Conservation (phyloP, 1,140 invertebrate species). For the Danaus plexippus region DNA sequence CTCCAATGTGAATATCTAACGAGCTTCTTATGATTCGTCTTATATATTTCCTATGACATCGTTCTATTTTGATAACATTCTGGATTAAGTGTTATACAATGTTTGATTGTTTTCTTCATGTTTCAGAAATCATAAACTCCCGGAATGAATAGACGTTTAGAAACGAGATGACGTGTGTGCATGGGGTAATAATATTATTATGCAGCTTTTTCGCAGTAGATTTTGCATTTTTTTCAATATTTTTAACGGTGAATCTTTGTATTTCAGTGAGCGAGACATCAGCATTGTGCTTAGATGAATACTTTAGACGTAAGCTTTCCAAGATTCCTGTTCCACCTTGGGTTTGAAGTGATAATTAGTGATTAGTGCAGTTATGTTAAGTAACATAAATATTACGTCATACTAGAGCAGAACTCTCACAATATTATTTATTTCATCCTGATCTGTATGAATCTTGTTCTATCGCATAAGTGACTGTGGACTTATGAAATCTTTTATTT, state of each 20-base stretch:
- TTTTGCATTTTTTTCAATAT: conserved; percentile 8
- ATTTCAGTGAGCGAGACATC: conserved; percentile 38
- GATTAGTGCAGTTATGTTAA: conserved; percentile 64
- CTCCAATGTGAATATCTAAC: conserved; percentile 46
- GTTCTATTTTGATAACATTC: neutral
- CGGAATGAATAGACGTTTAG: conserved; percentile 37
- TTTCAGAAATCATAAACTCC: conserved; percentile 63
- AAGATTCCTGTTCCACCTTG: conserved; percentile 65
- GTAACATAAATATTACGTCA: conserved; percentile 56
- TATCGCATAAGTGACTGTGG: conserved; percentile 64
- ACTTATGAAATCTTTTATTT: conserved; percentile 64
- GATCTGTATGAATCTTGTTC: conserved; percentile 67
- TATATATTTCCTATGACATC: conserved; percentile 1
- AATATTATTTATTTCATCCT: conserved; percentile 69
- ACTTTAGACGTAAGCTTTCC: conserved; percentile 60
- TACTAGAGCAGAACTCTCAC: conserved; percentile 59
- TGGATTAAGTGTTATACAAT: neutral
- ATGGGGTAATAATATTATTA: conserved; percentile 16
- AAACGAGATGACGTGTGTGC: conserved; percentile 38
- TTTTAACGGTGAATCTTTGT: conserved; percentile 21
- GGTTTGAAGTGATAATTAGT: conserved; percentile 68
- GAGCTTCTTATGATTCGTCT: neutral
- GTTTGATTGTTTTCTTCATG: conserved; percentile 24
- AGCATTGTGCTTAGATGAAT: conserved; percentile 50
- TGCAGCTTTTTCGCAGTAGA: no score